Evolutionary conservation across 35 echinoderm and acorn worm species (phyloP).

Genomic region (Apostichopus californicus): DNA sequence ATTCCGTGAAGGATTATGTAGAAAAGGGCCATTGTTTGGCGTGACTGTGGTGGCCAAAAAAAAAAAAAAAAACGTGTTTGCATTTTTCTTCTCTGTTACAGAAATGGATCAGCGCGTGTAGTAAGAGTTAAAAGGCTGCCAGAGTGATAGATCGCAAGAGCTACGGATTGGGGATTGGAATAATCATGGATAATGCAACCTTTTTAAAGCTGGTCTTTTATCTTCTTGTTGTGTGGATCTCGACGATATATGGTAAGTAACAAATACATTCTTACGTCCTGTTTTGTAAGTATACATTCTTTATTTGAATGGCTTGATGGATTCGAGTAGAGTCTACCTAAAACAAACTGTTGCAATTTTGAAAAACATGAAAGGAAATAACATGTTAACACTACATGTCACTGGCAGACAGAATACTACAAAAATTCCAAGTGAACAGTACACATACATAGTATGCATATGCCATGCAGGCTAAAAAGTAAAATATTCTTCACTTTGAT

Average conservation of each 20-base stretch:
- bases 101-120: background rate
- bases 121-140: background rate
- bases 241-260: background rate
- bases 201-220: background rate
- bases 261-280: background rate
- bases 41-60: background rate
- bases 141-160: background rate
- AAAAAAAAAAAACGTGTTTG: background rate
- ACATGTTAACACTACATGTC: no score
- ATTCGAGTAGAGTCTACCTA: no score
- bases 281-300: no score
- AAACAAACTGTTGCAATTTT: no score
- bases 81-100: background rate
- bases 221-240: slow-evolving; percentile 4
- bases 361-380: no score
- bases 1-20: background rate
- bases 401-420: no score
- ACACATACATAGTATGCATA: no score
- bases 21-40: background rate
- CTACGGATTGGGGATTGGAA: background rate
- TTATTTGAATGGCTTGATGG: no score
- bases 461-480: no score
- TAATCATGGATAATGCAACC: slow-evolving; percentile 2
- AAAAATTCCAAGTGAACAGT: no score
- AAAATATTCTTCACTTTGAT: no score